Conservation (phyloP, 1,140 invertebrate species). For the Tetraneura akinire region DNA sequence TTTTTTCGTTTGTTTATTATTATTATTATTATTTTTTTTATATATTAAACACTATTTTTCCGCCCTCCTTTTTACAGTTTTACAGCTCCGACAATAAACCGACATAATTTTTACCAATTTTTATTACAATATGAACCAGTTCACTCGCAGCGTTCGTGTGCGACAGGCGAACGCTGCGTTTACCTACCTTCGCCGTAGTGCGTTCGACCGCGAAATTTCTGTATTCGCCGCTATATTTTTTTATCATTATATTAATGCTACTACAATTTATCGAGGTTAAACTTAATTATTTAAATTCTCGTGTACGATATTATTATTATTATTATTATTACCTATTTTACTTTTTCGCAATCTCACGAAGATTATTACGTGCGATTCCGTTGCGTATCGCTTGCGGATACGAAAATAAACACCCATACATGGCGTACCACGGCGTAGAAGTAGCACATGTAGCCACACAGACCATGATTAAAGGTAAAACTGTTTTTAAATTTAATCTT, state of each 20-base stretch:
- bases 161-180: neutral
- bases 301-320: no score
- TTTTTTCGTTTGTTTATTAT: neutral
- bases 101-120: no score
- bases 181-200: no score
- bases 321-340: neutral
- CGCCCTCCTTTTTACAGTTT: no score
- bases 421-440: neutral
- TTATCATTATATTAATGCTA: no score
- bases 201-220: no score
- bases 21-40: neutral
- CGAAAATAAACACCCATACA: neutral
- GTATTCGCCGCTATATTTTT: no score
- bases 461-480: slow-evolving; percentile 46
- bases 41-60: no score
- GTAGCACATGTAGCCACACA: slow-evolving; percentile 40
- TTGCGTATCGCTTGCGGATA: neutral
- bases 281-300: no score
- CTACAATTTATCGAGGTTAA: no score
- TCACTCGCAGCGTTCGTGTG: neutral
- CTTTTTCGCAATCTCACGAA: neutral
- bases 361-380: no score
- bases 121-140: neutral
- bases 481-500: neutral
- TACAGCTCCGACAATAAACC: no score